phyloP scores from a whole-genome alignment of 2,113 vertebrate genomes.

The Prunella himalayana region DNA sequence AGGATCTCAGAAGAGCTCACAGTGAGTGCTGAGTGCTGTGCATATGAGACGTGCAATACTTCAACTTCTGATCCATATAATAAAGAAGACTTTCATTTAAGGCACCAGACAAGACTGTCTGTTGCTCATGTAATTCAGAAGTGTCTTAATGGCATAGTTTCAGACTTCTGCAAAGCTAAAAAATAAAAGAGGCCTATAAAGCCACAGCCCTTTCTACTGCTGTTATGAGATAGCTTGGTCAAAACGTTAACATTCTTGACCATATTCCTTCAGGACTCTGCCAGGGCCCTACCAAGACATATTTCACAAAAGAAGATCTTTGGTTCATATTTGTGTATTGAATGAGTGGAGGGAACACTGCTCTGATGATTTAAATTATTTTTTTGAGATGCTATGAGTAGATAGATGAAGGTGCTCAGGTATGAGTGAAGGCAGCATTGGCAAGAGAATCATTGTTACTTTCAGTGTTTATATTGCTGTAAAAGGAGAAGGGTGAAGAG shows the following conservation, averaged over 20 bases:
- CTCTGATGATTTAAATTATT: not conserved
- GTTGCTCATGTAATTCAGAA: not conserved
- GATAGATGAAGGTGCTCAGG: not conserved
- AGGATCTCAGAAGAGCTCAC: slow-evolving; percentile 7
- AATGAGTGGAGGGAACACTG: not conserved
- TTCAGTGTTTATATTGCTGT: not conserved
- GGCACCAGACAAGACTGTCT: not conserved
- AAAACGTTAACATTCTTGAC: not conserved
- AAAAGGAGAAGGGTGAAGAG: not conserved
- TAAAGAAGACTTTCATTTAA: slow-evolving; percentile 6
- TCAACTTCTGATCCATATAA: not conserved
- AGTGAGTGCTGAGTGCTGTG: not conserved
- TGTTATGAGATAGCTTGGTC: not conserved
- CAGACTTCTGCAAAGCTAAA: not conserved
- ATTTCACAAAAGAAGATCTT: not conserved
- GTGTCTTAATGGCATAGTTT: not conserved
- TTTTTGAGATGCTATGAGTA: not conserved
- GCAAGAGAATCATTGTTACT: not conserved
- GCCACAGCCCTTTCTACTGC: not conserved
- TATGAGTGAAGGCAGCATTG: not conserved
- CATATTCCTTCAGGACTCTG: not conserved
- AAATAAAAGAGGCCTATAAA: not conserved
- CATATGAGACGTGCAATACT: not conserved
- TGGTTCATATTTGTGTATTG: not conserved
- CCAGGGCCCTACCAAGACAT: not conserved